Conservation (phyloP, 2,797 vertebrate genomes). For the Eulemur mongoz region DNA sequence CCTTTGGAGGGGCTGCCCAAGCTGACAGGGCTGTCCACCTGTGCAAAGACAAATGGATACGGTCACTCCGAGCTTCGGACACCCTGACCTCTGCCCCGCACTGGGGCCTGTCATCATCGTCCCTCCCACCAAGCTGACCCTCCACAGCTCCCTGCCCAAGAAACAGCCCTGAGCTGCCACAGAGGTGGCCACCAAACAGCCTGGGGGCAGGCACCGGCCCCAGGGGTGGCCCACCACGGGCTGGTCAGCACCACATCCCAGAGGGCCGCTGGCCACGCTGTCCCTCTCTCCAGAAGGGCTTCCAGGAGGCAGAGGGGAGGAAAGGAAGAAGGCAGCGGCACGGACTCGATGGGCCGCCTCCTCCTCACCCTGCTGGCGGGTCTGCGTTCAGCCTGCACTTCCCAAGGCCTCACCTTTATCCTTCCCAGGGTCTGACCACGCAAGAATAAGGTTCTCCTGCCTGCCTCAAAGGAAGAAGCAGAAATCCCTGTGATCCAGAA, state of each 20-base stretch:
- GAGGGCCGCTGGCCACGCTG: accelerated
- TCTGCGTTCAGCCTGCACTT: neutral
- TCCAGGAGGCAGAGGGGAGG: neutral
- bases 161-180: neutral
- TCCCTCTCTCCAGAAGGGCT: neutral
- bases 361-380: accelerated
- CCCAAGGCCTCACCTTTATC: accelerated
- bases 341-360: accelerated
- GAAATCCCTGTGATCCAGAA: accelerated
- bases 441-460: neutral
- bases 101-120: accelerated
- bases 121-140: no score
- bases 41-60: conserved; percentile 49
- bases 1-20: conserved; percentile 91
- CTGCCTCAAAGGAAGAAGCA: neutral
- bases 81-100: neutral
- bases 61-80: neutral
- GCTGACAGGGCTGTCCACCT: conserved; percentile 89
- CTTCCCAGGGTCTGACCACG: neutral
- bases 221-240: accelerated
- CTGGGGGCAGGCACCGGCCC: neutral
- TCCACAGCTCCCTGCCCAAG: accelerated
- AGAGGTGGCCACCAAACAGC: neutral
- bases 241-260: neutral
- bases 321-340: accelerated